Evolutionary conservation across 2,797 vertebrate genomes (phyloP).

Genomic region (Coregonus ussuriensis): DNA sequence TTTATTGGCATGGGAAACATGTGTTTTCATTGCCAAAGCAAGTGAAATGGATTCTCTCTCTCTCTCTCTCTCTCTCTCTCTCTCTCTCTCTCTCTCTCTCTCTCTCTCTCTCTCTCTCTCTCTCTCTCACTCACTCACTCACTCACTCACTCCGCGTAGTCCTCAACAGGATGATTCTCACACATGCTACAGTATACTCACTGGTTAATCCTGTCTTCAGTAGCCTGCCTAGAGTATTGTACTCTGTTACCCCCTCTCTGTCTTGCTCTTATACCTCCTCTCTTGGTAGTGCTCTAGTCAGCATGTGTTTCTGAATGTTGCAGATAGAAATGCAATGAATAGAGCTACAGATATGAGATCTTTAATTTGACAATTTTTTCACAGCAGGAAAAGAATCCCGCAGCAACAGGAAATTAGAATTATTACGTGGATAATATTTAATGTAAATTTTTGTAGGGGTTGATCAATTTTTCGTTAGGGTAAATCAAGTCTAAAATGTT

Average conservation of each 20-base stretch:
- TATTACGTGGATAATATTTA: no score
- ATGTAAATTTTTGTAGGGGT: no score
- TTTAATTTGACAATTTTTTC: no score
- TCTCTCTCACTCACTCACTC: slow-evolving; percentile 42
- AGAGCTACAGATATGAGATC: background rate
- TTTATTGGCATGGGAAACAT: no score
- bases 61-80: slow-evolving; percentile 16
- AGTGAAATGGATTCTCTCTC: slow-evolving; percentile 52
- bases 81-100: background rate
- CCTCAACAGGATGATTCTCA: background rate
- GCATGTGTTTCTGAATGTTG: background rate
- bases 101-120: slow-evolving; percentile 41
- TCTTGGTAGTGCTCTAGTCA: background rate
- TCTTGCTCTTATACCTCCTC: background rate
- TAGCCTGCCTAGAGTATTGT: background rate
- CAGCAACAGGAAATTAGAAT: no score
- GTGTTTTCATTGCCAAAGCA: no score
- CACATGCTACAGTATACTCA: background rate
- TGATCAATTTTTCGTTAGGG: no score
- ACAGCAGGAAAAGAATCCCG: no score
- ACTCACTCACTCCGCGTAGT: slow-evolving; percentile 18
- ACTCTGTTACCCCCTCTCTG: background rate
- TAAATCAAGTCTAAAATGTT: no score
- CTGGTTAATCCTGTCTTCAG: background rate
- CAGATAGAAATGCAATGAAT: background rate